Conservation (phyloP, 2,113 vertebrate species). For the Channa maculata region DNA sequence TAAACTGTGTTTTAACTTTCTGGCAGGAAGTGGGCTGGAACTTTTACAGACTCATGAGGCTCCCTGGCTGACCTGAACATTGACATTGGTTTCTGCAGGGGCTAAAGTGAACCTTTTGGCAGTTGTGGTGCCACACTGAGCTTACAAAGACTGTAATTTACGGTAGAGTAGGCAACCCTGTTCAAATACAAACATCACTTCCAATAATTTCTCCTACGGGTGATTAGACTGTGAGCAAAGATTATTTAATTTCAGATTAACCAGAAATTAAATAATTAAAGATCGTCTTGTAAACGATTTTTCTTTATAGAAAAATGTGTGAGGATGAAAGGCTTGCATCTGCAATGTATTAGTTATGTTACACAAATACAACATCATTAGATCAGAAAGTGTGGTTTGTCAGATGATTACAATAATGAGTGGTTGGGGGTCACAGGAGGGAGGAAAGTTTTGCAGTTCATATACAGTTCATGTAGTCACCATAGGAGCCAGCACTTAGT, state of each 20-base stretch:
- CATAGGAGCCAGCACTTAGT: conserved; percentile 71
- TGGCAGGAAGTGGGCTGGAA: no score
- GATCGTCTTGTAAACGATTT: conserved; percentile 51
- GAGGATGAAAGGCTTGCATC: conserved; percentile 27
- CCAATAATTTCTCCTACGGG: neutral
- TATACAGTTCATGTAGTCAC: conserved; percentile 60
- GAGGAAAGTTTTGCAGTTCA: conserved; percentile 69
- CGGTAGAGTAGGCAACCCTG: no score
- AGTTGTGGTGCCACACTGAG: neutral
- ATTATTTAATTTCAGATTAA: conserved; percentile 33
- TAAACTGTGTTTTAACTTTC: no score
- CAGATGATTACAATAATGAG: conserved; percentile 67
- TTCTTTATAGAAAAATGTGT: conserved; percentile 26
- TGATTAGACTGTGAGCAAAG: neutral
- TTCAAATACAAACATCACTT: conserved; percentile 4
- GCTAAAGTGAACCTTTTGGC: conserved; percentile 8
- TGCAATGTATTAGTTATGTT: conserved; percentile 46
- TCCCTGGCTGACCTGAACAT: neutral
- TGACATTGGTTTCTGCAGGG: neutral
- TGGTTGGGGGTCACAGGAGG: conserved; percentile 25
- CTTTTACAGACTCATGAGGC: no score
- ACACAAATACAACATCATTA: conserved; percentile 38
- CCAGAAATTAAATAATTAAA: conserved; percentile 39
- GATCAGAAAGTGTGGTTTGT: conserved; percentile 41
- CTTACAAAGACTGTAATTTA: neutral